Conservation (phyloP, 2,888 invertebrate species). For the Dimorphilus gyrociliatus region DNA sequence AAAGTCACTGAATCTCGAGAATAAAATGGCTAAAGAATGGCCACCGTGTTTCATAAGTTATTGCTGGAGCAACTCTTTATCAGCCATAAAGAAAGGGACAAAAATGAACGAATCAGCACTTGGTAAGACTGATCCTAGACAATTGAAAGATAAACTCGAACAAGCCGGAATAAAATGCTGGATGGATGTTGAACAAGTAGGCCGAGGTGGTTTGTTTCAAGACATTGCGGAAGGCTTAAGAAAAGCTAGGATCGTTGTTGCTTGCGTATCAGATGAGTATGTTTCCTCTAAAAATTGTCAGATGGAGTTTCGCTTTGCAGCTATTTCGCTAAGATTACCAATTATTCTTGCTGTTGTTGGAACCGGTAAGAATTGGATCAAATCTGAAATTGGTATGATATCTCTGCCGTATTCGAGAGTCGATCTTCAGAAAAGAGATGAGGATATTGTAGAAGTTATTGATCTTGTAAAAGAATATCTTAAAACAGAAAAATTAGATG, state of each 20-base stretch:
- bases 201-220: slow-evolving; percentile 27
- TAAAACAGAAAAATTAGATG: too few relatives aligned
- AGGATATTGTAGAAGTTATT: too few relatives aligned
- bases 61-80: slow-evolving; percentile 31
- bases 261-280: slow-evolving; percentile 35
- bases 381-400: too few relatives aligned
- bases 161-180: slow-evolving; percentile 24
- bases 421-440: too few relatives aligned
- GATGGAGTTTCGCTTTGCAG: slow-evolving; percentile 35
- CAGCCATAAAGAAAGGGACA: slow-evolving; percentile 20
- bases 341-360: slow-evolving; percentile 30
- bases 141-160: slow-evolving; percentile 21
- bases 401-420: too few relatives aligned
- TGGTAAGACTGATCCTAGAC: slow-evolving; percentile 30
- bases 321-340: slow-evolving; percentile 23
- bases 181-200: slow-evolving; percentile 30
- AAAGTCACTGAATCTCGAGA: slow-evolving; percentile 6
- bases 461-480: too few relatives aligned
- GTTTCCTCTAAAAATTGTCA: slow-evolving; percentile 26
- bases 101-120: slow-evolving; percentile 15
- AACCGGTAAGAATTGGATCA: slow-evolving; percentile 28
- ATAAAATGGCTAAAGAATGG: background rate
- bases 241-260: slow-evolving; percentile 27
- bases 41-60: slow-evolving; percentile 23
- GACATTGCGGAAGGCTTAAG: slow-evolving; percentile 31